These are phyloP conservation scores for Drosophila hamatofila DNA, from an alignment of 2,888 invertebrate genomes.

Conservation along the genomic window DNA sequence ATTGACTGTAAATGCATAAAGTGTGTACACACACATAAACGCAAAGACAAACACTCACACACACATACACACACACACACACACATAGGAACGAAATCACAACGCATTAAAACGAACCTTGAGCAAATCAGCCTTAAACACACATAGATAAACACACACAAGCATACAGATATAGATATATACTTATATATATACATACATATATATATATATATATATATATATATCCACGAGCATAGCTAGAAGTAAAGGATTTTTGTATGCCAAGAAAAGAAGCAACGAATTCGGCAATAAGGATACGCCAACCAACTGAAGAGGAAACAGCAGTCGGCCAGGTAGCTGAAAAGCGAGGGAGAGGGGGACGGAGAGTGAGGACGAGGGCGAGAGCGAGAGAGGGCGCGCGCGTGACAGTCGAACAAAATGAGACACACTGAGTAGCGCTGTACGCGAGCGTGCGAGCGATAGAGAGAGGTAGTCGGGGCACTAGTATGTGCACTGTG, in stretches of 20 bases:
- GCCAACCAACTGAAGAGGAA: slow-evolving; percentile 57
- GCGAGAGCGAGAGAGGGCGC: slow-evolving; percentile 17
- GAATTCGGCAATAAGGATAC: slow-evolving; percentile 72
- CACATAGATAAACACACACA: slow-evolving; percentile 53
- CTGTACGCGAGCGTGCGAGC: background rate
- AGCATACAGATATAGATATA: slow-evolving; percentile 25
- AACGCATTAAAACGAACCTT: slow-evolving; percentile 74
- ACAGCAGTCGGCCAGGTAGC: slow-evolving; percentile 32
- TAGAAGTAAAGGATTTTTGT: slow-evolving; percentile 67
- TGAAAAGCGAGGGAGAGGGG: slow-evolving; percentile 25
- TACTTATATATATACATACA: slow-evolving; percentile 4
- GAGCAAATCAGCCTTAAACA: slow-evolving; percentile 75
- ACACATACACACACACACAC: slow-evolving; percentile 31
- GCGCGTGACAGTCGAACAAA: slow-evolving; percentile 10
- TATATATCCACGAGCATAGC: slow-evolving; percentile 37
- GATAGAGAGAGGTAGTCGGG: slow-evolving; percentile 7
- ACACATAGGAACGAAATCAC: slow-evolving; percentile 64
- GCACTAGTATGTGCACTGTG: slow-evolving; percentile 43
- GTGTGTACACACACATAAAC: slow-evolving; percentile 50
- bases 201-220: slow-evolving; percentile 8
- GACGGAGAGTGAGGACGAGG: slow-evolving; percentile 18
- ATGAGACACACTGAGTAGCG: slow-evolving; percentile 9
- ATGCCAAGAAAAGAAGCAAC: slow-evolving; percentile 56
- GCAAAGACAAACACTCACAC: slow-evolving; percentile 10
- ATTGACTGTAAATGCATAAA: slow-evolving; percentile 49